These are phyloP conservation scores for Telmatherina bonti DNA, from an alignment of 2,797 vertebrate species.

Conservation along the genomic window DNA sequence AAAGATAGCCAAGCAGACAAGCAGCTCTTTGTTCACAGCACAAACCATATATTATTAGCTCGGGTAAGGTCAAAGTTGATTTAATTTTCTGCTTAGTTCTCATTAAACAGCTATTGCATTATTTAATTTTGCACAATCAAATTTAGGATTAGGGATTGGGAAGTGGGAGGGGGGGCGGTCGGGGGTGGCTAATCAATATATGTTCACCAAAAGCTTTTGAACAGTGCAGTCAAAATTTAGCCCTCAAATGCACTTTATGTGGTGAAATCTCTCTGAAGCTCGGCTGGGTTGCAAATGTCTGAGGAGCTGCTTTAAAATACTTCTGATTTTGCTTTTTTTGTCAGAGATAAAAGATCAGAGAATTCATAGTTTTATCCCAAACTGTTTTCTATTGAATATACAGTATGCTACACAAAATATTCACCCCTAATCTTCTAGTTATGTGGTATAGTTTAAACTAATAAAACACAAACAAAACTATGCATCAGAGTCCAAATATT, in stretches of 20 bases:
- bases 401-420: background rate
- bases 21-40: constrained; percentile 73
- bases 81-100: constrained; percentile 87
- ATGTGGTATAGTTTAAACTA: background rate
- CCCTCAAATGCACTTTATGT: constrained; percentile 70
- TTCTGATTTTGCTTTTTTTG: background rate
- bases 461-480: background rate
- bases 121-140: constrained; percentile 88
- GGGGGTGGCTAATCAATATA: constrained; percentile 66
- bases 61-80: constrained; percentile 86
- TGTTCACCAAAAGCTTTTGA: constrained; percentile 83
- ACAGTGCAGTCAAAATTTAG: constrained; percentile 73
- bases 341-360: background rate
- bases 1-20: constrained; percentile 79
- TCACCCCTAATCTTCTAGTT: background rate
- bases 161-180: background rate
- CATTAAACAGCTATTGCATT: constrained; percentile 88
- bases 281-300: constrained; percentile 54
- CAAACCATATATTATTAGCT: constrained; percentile 83
- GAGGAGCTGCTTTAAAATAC: constrained; percentile 8
- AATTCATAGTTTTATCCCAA: background rate
- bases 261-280: constrained; percentile 38
- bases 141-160: constrained; percentile 64
- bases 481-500: background rate
- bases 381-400: background rate